These are phyloP conservation scores for Campoplex nolae DNA, from an alignment of 2,888 invertebrate species.

Conservation along the genomic window DNA sequence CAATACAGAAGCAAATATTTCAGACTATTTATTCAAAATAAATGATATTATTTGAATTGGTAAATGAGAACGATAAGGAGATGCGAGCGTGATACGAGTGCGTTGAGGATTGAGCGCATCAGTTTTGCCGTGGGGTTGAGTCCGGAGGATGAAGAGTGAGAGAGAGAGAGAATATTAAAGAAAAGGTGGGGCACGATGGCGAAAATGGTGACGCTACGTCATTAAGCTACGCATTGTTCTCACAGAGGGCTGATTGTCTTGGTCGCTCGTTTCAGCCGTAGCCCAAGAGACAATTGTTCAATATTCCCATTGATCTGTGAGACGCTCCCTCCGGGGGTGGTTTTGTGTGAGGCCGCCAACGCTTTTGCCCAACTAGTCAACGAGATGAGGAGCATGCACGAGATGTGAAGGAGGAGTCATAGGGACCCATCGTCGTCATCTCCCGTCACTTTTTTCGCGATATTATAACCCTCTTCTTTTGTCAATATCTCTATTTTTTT, in stretches of 20 bases:
- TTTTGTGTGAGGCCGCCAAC: conserved; percentile 64
- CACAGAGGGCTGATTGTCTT: conserved; percentile 84
- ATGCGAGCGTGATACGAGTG: conserved; percentile 70
- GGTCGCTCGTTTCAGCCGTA: conserved; percentile 83
- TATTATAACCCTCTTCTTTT: conserved; percentile 76
- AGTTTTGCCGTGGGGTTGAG: conserved; percentile 49
- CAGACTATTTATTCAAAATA: conserved; percentile 47
- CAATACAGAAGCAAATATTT: not conserved
- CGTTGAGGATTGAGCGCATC: conserved; percentile 61
- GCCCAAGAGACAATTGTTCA: conserved; percentile 84
- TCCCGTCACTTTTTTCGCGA: conserved; percentile 63
- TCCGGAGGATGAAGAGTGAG: conserved; percentile 3
- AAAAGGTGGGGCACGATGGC: conserved; percentile 72
- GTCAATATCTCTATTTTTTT: conserved; percentile 83
- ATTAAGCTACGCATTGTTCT: conserved; percentile 84
- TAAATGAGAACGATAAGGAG: conserved; percentile 43
- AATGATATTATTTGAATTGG: conserved; percentile 59
- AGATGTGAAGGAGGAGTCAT: conserved; percentile 7
- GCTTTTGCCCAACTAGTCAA: conserved; percentile 64
- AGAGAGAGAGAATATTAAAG: conserved; percentile 23
- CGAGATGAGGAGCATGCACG: conserved; percentile 19
- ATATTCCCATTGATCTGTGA: conserved; percentile 84
- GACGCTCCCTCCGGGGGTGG: conserved; percentile 77
- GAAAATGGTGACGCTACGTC: conserved; percentile 82
- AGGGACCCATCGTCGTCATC: conserved; percentile 62